Base-by-base conservation (phyloP, 2,113 vertebrate species). In the Natator depressus region DNA sequence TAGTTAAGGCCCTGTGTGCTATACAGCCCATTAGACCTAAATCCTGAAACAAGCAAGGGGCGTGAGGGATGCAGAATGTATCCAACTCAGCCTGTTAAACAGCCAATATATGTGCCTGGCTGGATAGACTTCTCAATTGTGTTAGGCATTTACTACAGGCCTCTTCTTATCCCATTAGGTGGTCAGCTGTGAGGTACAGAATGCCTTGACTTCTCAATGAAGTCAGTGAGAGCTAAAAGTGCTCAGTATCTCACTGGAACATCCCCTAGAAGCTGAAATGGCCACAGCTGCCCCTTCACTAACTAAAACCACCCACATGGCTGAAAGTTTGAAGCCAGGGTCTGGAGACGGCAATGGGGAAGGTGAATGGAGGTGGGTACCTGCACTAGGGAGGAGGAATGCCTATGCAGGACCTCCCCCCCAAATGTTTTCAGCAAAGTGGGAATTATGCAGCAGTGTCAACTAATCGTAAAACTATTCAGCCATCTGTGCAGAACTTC, bases 261-360 rank as follows among this genome's bases (percentile, higher is more conserved):
- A n/a, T 20, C 54, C 93, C 82, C 76, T 90, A 29, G 75, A 65
- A 13, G 47, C 88, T 87, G 47, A 42, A 59, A 76, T 0, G 8
- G 81, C 79, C 89, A 49, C 91, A 93, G 54, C 38, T 94, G 93
- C 94, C 82, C 89, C 85, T n/a, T 24, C 82, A 97, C 88, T 89
- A 97, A 95, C 54, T 49, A 72, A 82, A 93, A 82, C 65, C 89
- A 96, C 76, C 85, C 88, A 65, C 92, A 88, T 5, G 82, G 12
- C 24, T 79, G 54, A 94, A 49, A 82, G 85, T 83, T 54, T 85
- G 54, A 85, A 96, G 35, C 87, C 17, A 54, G 17, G 1, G 22
- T 50, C 93, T 94, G 89, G 84, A 82, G 93, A 59, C 88, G 1
- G 85, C 5, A 3, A 12, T 12, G 72, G 14, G 29, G 69, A 93